Evolutionary conservation across 2,797 vertebrate genomes (phyloP), one percentile per base, ranked within the genome.

Genomic region (Nannoperca obscura): DNA sequence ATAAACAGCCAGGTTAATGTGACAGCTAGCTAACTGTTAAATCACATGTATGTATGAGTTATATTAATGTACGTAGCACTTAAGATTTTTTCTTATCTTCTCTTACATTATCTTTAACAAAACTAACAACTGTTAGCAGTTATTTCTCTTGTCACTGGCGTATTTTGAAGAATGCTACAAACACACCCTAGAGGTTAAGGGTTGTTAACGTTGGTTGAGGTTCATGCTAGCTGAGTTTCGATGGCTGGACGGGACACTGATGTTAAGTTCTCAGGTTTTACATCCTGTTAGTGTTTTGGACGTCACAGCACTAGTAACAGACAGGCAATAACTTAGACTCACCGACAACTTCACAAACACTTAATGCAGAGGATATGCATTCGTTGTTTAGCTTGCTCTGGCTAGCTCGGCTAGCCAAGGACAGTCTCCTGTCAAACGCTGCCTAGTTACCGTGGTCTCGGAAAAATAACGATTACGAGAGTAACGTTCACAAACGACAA

Each of bases 351-450:
- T 83, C 13, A 57, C 67, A 63, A 13, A 46, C 7, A 66, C 63
- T 52, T 49, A 36, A 59, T 13, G 4, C 24, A 6, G 30, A 61
- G 27, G 27, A 24, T 17, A 63, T 86, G 3, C 55, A 24, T 27
- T 57, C n/a, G 83, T 47, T 80, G 80, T 80, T 80, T 79, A 80
- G 76, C 81, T 86, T n/a, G 57, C 36, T 17, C 1, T 19, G 53
- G 76, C 69, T 86, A 83, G 53, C 61, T 59, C 60, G 2, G 84
- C 60, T 88, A 87, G 55, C 82, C 53, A 84, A 87, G 85, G 86
- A 81, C 77, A 89, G 68, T 73, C 82, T 78, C 52, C 82, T 87
- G 86, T 91, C 87, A 91, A 67, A 53, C 14, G 34, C 17, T 66
- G 77, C 6, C 13, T 5, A 7, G 3, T 80, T 84, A 3, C 9